Percentiles rank a stretch among this genome's conserved stretches.
These are phyloP conservation scores for Rhinichthys klamathensis DNA, from an alignment of 2,113 vertebrate species.

Conservation along the genomic window DNA sequence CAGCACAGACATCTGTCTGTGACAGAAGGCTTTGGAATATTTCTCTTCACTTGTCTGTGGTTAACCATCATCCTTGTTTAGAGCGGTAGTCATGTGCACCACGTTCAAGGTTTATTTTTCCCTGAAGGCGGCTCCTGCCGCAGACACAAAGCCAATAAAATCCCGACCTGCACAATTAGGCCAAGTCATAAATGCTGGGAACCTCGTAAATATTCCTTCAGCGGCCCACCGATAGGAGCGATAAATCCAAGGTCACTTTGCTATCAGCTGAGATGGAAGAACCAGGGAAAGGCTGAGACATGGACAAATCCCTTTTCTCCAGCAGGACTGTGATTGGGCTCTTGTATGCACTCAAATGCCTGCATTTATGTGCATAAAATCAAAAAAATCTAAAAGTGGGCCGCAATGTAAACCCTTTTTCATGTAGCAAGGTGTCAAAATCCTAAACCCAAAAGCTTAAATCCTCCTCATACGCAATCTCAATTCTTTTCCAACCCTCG, in stretches of 20 bases:
- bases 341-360: not conserved
- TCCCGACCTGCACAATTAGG: conserved; percentile 57
- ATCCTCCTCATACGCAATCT: conserved; percentile 1
- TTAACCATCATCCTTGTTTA: conserved; percentile 44
- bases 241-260: conserved; percentile 71
- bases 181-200: conserved; percentile 49
- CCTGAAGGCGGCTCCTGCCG: conserved; percentile 6
- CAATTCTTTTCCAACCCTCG: not conserved
- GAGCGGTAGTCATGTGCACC: conserved; percentile 24
- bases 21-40: not conserved
- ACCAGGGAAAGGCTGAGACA: not conserved
- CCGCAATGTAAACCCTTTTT: conserved; percentile 33
- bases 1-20: conserved; percentile 31
- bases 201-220: conserved; percentile 61
- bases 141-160: conserved; percentile 52
- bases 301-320: conserved; percentile 27
- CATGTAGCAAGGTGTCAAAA: conserved; percentile 41
- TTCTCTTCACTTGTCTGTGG: conserved; percentile 26
- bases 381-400: not conserved
- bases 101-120: conserved; percentile 40
- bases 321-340: not conserved
- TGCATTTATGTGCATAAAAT: not conserved
- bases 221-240: conserved; percentile 4
- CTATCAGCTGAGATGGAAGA: conserved; percentile 45
- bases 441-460: not conserved